Evolutionary conservation across 2,113 vertebrate species (phyloP).

Genomic region (Corythaixoides concolor): DNA sequence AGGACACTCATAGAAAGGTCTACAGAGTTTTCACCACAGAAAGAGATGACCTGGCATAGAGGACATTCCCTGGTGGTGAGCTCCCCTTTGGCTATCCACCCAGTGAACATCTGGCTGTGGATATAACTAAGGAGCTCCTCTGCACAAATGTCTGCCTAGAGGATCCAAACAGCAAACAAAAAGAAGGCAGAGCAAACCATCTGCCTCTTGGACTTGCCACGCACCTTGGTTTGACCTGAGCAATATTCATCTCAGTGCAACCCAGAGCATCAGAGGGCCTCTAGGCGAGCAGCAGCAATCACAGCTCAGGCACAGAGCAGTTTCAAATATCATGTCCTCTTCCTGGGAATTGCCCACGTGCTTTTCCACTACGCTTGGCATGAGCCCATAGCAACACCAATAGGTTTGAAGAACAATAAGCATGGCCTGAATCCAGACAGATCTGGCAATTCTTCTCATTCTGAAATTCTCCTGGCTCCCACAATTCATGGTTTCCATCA

Average conservation of each 20-base stretch:
- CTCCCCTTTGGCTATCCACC: not conserved
- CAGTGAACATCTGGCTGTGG: not conserved
- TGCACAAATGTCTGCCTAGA: not conserved
- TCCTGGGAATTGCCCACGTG: not conserved
- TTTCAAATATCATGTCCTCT: not conserved
- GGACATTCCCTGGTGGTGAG: not conserved
- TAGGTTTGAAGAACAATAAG: not conserved
- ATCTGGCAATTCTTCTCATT: not conserved
- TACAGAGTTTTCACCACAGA: not conserved
- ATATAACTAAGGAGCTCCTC: not conserved
- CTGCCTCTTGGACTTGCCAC: not conserved
- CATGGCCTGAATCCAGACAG: not conserved
- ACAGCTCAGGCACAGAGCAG: not conserved
- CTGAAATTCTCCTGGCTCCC: not conserved
- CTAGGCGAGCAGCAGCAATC: not conserved
- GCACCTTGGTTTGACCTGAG: not conserved
- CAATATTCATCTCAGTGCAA: not conserved
- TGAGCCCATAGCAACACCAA: not conserved
- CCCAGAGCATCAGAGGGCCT: not conserved
- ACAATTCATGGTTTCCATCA: not conserved
- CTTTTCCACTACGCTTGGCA: not conserved
- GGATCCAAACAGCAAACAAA: not conserved
- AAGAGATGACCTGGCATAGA: not conserved
- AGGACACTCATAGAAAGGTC: not conserved
- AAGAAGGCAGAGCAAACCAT: not conserved